These are phyloP conservation scores for Morpho deidamia DNA, from an alignment of 2,888 invertebrate genomes.

Conservation along the genomic window DNA sequence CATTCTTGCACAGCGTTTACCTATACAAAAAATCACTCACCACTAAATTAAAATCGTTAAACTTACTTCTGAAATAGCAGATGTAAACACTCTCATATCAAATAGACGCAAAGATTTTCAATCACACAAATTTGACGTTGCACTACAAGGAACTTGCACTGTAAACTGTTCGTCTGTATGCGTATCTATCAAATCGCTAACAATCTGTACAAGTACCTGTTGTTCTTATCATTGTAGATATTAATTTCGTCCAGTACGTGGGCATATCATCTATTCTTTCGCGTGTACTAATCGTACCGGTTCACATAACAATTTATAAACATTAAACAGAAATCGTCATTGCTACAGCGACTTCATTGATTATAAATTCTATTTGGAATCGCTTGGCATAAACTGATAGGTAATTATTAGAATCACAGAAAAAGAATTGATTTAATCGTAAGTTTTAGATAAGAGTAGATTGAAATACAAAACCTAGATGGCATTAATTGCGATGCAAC, in stretches of 20 bases:
- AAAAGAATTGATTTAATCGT: too few relatives aligned
- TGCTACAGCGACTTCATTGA: too few relatives aligned
- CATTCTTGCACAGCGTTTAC: too few relatives aligned
- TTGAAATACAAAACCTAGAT: too few relatives aligned
- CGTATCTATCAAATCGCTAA: conserved; percentile 17
- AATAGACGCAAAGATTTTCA: neutral
- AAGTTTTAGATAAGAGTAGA: too few relatives aligned
- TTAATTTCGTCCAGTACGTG: conserved; percentile 18
- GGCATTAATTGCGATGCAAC: too few relatives aligned
- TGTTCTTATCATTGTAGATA: conserved; percentile 23
- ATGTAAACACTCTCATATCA: neutral
- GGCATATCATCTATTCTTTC: neutral
- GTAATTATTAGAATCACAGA: too few relatives aligned
- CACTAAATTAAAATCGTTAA: neutral
- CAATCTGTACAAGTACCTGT: neutral
- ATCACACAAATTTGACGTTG: neutral
- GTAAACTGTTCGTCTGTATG: conserved; percentile 8
- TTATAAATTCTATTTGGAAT: too few relatives aligned
- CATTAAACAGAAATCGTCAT: too few relatives aligned
- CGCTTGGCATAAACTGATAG: too few relatives aligned
- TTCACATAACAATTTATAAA: too few relatives aligned
- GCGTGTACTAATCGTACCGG: neutral
- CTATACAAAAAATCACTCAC: too few relatives aligned
- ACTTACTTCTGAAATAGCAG: neutral
- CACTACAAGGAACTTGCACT: conserved; percentile 4